Evolutionary conservation across 1,140 invertebrate genomes (phyloP), one percentile per base, ranked within the genome.

Genomic region (Caerostris extrusa): DNA sequence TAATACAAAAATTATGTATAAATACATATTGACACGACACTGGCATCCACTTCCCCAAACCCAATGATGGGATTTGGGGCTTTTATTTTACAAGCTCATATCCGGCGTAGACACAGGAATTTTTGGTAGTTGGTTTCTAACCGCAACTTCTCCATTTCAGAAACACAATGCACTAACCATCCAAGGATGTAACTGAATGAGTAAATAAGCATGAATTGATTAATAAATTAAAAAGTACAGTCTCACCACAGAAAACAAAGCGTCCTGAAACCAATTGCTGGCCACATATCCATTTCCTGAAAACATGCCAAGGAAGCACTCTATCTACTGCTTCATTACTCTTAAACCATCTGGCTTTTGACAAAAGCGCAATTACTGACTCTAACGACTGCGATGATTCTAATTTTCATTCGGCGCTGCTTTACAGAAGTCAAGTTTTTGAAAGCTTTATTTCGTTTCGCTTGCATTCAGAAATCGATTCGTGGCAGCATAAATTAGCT

Each of bases 271-370:
- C 7, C n/a, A 77, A 77, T 50, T 77, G 34, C 50, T 77, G 7
- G 34, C 19, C 71, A 10, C 71, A 12, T 34, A 77, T 77, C 12
- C 71, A 77, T 19, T 77, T 77, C 71, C 61, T 77, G 71, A 77
- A 77, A 77, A 53, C 71, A 77, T 77, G 71, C 71, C 71, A 77
- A 77, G 71, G 71, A 77, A 77, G 50, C 19, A n/a, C 71, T 77
- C 10, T 53, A 77, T 77, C 50, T 77, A 77, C 71, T 34, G 71
- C 71, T 77, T 77, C 71, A 77, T 77, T 77, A 77, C 50, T 77
- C 71, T 77, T 77, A 77, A 77, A 77, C 19, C 71, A 77, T 77
- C 71, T 77, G 71, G 71, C 71, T 77, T 77, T 77, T 77, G 71
- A 77, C 71, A 77, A n/a, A n/a, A n/a, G 71, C 71, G 71, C 71